Conservation (phyloP, 2,113 vertebrate genomes). For the Reinhardtius hippoglossoides region DNA sequence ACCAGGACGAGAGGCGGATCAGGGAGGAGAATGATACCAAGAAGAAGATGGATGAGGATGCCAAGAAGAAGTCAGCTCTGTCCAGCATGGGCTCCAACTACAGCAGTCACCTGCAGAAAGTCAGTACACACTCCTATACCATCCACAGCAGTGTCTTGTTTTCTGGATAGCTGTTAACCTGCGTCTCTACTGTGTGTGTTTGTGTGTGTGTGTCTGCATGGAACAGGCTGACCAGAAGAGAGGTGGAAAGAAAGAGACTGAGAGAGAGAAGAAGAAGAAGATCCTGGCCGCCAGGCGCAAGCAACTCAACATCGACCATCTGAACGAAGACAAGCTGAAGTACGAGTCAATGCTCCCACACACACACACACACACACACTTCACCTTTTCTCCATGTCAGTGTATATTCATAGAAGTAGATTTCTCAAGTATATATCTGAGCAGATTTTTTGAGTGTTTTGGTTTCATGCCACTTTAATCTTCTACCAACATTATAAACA, state of each 20-base stretch:
- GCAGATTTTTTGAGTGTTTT: too few relatives aligned
- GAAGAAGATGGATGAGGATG: slow-evolving; percentile 92
- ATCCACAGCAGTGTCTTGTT: background rate
- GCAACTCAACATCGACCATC: slow-evolving; percentile 93
- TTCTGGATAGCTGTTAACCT: background rate
- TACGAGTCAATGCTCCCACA: slow-evolving; percentile 53
- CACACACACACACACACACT: too few relatives aligned
- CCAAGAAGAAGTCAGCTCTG: slow-evolving; percentile 98
- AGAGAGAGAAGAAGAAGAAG: slow-evolving; percentile 99
- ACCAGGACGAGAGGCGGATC: slow-evolving; percentile 92
- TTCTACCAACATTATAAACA: too few relatives aligned
- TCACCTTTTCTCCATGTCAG: too few relatives aligned
- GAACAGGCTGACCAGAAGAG: slow-evolving; percentile 96
- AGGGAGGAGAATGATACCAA: slow-evolving; percentile 92
- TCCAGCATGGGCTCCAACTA: slow-evolving; percentile 94
- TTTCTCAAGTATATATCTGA: too few relatives aligned
- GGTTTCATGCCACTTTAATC: too few relatives aligned
- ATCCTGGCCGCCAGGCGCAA: slow-evolving; percentile 94
- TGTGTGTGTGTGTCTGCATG: background rate
- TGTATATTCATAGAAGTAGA: too few relatives aligned
- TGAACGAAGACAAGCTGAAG: slow-evolving; percentile 95
- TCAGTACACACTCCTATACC: slow-evolving; percentile 55
- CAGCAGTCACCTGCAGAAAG: slow-evolving; percentile 97
- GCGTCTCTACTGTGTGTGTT: background rate
- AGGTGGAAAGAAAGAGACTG: slow-evolving; percentile 97